These are phyloP conservation scores for Cyphomyrus discorhynchus DNA, from an alignment of 2,113 vertebrate species.

Conservation along the genomic window DNA sequence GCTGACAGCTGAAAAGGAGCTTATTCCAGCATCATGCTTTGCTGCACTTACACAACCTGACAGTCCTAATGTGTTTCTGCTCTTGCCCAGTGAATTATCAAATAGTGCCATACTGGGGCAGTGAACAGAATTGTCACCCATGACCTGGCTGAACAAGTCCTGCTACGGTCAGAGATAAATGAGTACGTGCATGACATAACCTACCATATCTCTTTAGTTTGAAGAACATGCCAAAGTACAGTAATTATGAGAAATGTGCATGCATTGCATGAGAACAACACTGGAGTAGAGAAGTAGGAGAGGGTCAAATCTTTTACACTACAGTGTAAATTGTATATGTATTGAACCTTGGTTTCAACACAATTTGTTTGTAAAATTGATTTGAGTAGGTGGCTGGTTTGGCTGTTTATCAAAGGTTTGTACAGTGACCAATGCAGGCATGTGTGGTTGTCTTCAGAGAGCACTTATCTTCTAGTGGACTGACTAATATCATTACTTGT, in stretches of 20 bases:
- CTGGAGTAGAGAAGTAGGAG: neutral
- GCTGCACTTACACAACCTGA: slow-evolving; percentile 12
- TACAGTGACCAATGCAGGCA: neutral
- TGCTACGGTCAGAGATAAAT: neutral
- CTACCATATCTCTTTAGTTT: neutral
- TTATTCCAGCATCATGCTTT: slow-evolving; percentile 14
- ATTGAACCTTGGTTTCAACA: neutral
- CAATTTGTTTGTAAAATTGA: neutral
- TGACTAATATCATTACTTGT: neutral
- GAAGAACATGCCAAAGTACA: neutral
- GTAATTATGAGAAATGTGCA: neutral
- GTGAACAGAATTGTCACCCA: neutral
- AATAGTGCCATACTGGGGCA: neutral
- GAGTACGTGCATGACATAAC: neutral
- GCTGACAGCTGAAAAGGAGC: slow-evolving; percentile 7
- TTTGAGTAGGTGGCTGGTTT: neutral
- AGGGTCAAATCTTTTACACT: neutral
- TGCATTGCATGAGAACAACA: neutral
- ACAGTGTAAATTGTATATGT: neutral
- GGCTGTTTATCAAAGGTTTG: neutral
- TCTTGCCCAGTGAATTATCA: slow-evolving; percentile 27
- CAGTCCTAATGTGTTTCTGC: slow-evolving; percentile 22
- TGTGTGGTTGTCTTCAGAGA: neutral
- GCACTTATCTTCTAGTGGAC: neutral
- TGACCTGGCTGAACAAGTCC: slow-evolving; percentile 2